A percentile compares a stretch with the other conserved stretches of the same genome.
These are phyloP conservation scores for Mythimna pallens DNA, from an alignment of 2,888 invertebrate genomes.

Conservation along the genomic window DNA sequence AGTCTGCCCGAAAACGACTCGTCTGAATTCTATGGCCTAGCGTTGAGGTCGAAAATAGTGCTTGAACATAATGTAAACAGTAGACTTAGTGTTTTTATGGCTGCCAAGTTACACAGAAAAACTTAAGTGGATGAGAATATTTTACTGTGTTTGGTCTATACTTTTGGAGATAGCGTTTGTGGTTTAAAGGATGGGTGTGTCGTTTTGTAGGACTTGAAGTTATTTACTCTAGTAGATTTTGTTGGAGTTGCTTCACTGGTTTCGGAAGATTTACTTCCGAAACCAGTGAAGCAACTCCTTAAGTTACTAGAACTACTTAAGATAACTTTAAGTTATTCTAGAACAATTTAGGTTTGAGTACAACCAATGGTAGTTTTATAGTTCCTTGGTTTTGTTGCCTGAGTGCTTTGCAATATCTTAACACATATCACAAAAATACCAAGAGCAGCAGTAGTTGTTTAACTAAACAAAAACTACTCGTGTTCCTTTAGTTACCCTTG, in stretches of 20 bases:
- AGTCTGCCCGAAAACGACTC: constrained; percentile 30
- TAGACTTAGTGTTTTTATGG: constrained; percentile 14
- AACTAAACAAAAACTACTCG: too few species aligned
- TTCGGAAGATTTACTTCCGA: too few species aligned
- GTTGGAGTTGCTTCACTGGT: constrained; percentile 5
- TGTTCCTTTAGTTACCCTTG: too few species aligned
- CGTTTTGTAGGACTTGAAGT: constrained; percentile 3
- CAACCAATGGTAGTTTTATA: too few species aligned
- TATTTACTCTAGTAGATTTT: constrained; percentile 11
- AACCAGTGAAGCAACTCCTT: too few species aligned
- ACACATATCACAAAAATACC: too few species aligned
- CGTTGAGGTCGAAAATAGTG: constrained; percentile 35
- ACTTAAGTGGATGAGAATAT: constrained; percentile 22
- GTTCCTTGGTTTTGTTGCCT: too few species aligned
- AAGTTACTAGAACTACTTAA: too few species aligned
- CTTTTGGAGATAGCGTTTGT: constrained; percentile 15
- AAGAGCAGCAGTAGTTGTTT: too few species aligned
- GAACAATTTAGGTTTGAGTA: too few species aligned
- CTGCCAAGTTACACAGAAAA: constrained; percentile 16
- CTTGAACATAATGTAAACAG: constrained; percentile 27
- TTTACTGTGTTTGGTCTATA: constrained; percentile 10
- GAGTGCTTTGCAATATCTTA: too few species aligned
- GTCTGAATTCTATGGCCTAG: constrained; percentile 27
- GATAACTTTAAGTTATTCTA: too few species aligned
- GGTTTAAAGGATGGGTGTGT: neutral